Evolutionary conservation across 2,797 vertebrate genomes (phyloP).

Genomic region (Chaetophractus vellerosus): DNA sequence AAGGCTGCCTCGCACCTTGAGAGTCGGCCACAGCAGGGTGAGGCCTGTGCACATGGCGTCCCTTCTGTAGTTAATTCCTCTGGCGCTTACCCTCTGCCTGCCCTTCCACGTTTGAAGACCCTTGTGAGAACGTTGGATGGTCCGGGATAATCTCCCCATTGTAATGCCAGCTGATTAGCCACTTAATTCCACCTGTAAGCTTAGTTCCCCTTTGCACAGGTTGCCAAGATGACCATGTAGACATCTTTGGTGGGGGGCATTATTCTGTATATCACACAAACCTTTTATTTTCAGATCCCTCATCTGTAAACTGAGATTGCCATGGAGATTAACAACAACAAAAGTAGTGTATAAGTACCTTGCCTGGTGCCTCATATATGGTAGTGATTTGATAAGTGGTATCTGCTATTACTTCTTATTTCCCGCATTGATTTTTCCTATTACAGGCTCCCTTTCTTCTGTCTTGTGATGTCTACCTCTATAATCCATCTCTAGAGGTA

Average conservation of each 20-base stretch:
- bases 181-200: background rate
- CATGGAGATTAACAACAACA: conserved; percentile 1
- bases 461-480: background rate
- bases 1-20: background rate
- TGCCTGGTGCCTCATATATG: background rate
- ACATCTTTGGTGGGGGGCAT: background rate
- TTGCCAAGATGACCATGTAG: background rate
- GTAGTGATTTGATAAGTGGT: background rate
- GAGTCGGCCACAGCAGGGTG: background rate
- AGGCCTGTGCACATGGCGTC: background rate
- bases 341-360: background rate
- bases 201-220: background rate
- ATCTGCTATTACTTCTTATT: background rate
- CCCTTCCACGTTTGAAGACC: background rate
- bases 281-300: conserved; percentile 3
- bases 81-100: background rate
- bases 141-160: background rate
- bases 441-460: background rate
- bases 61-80: background rate
- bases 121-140: background rate
- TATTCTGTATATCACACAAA: background rate
- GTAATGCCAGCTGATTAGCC: background rate
- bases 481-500: background rate
- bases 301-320: conserved; percentile 1
- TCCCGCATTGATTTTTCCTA: background rate